phyloP scores from a whole-genome alignment of 2,797 vertebrate species.

The Hydrocynus forskahlii region DNA sequence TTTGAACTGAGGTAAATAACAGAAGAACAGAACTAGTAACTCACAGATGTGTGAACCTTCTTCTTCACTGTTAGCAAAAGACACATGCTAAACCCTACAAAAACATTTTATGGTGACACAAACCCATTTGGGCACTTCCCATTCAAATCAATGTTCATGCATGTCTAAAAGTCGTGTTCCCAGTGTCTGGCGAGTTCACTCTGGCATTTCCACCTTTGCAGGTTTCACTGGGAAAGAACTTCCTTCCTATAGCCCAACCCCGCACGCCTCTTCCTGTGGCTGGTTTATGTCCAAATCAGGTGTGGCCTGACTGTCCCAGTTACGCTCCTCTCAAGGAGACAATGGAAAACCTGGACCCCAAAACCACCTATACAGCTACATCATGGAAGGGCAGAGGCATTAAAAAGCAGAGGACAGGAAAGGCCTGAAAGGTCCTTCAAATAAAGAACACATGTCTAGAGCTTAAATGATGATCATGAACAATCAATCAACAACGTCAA shows the following conservation, averaged over 20 bases:
- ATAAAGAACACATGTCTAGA: neutral
- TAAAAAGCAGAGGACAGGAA: slow-evolving; percentile 7
- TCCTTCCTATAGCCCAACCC: slow-evolving; percentile 34
- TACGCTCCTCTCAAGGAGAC: neutral
- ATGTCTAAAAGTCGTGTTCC: neutral
- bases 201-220: slow-evolving; percentile 31
- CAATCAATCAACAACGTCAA: neutral
- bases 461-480: neutral
- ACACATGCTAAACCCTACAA: neutral
- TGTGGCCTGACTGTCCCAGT: neutral
- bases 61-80: neutral
- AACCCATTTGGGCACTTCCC: neutral
- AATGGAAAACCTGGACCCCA: neutral
- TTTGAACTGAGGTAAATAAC: neutral
- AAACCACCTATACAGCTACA: neutral
- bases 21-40: neutral
- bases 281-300: slow-evolving; percentile 20
- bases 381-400: neutral
- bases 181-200: neutral
- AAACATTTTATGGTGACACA: neutral
- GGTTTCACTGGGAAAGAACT: slow-evolving; percentile 10
- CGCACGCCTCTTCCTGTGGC: slow-evolving; percentile 21
- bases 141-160: neutral
- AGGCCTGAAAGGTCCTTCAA: neutral
- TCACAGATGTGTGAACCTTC: neutral